These are phyloP conservation scores for human DNA, from an alignment of 2,113 vertebrate species.

Conservation along the genomic window DNA sequence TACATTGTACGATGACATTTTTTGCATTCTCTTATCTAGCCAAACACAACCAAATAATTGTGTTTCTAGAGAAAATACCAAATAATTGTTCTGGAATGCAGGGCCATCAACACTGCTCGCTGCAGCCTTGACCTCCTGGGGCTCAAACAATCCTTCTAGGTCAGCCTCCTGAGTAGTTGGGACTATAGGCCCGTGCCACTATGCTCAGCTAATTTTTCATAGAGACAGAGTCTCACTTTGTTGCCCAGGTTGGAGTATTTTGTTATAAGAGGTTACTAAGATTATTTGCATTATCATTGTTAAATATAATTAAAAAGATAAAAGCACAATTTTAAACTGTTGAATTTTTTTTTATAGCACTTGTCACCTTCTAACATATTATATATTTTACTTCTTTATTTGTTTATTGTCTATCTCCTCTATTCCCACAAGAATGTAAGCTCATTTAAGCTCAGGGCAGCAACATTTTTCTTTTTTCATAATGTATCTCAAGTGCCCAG, in stretches of 20 bases:
- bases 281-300: neutral
- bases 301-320: neutral
- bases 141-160: too few species aligned
- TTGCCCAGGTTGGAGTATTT: neutral
- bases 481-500: neutral
- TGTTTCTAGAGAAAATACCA: neutral
- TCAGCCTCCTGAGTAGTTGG: too few species aligned
- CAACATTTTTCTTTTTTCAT: neutral
- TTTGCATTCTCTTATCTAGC: conserved; percentile 11
- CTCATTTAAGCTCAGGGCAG: neutral
- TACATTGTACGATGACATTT: neutral
- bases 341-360: neutral
- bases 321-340: neutral
- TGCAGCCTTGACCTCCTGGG: too few species aligned
- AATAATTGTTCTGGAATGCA: conserved; percentile 22
- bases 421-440: neutral
- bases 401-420: neutral
- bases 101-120: neutral
- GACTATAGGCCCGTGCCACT: too few species aligned
- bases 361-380: neutral
- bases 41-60: conserved; percentile 5
- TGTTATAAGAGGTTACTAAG: neutral
- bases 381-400: neutral
- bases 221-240: too few species aligned
- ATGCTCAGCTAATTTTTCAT: too few species aligned